phyloP scores from a whole-genome alignment of 2,888 invertebrate genomes.

The Drosophila helvetica region DNA sequence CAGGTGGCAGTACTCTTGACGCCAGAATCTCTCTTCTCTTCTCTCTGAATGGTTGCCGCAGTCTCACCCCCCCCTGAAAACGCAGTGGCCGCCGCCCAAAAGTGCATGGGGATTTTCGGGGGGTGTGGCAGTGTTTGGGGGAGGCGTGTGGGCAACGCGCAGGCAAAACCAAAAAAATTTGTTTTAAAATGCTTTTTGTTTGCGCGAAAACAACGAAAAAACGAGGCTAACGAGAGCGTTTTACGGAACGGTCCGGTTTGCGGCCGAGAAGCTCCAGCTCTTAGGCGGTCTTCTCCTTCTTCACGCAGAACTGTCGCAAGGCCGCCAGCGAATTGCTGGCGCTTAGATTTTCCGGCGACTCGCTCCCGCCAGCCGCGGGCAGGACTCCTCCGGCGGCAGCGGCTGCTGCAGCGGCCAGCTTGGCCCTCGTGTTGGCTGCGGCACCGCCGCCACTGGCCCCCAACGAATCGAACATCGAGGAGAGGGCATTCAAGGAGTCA shows the following conservation, averaged over 20 bases:
- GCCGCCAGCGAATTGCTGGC: slow-evolving; percentile 95
- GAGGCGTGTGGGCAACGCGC: slow-evolving; percentile 34
- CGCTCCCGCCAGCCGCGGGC: slow-evolving; percentile 22
- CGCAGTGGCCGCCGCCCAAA: neutral
- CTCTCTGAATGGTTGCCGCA: neutral
- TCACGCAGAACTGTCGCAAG: slow-evolving; percentile 97
- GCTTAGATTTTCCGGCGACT: slow-evolving; percentile 80
- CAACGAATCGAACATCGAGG: slow-evolving; percentile 95
- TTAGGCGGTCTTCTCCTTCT: slow-evolving; percentile 89
- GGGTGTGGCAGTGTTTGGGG: slow-evolving; percentile 8
- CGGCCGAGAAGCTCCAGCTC: slow-evolving; percentile 36
- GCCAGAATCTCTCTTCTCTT: neutral
- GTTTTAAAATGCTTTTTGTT: slow-evolving; percentile 68
- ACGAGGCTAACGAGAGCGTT: slow-evolving; percentile 57
- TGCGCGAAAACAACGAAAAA: slow-evolving; percentile 74
- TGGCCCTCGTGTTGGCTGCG: slow-evolving; percentile 70
- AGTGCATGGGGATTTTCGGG: slow-evolving; percentile 3
- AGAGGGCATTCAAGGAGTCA: slow-evolving; percentile 91
- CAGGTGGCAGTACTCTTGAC: neutral
- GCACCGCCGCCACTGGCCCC: slow-evolving; percentile 81
- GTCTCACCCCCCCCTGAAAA: slow-evolving; percentile 6
- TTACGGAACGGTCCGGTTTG: slow-evolving; percentile 30
- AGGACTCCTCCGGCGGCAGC: slow-evolving; percentile 42
- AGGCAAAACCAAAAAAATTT: slow-evolving; percentile 75
- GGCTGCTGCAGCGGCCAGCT: slow-evolving; percentile 84